Conservation (phyloP, 2,888 invertebrate genomes). For the Eupithecia centaureata region DNA sequence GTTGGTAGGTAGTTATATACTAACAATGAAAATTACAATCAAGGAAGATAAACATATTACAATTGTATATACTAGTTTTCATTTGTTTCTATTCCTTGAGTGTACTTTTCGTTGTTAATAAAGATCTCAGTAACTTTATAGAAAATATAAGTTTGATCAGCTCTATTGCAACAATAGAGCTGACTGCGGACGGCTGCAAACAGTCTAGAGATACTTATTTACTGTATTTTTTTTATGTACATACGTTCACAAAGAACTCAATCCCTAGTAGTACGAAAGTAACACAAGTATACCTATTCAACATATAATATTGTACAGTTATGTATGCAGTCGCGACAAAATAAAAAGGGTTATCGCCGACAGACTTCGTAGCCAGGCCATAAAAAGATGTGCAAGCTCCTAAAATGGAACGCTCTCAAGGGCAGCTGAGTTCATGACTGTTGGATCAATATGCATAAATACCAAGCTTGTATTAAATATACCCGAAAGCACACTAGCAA, state of each 20-base stretch:
- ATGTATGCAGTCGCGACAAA: slow-evolving; percentile 38
- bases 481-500: background rate
- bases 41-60: too few relatives aligned
- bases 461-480: slow-evolving; percentile 5
- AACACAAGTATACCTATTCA: slow-evolving; percentile 16
- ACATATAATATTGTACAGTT: slow-evolving; percentile 20
- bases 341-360: slow-evolving; percentile 51
- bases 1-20: too few relatives aligned
- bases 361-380: slow-evolving; percentile 42
- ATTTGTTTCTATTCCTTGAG: too few relatives aligned
- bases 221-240: too few relatives aligned
- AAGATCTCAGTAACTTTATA: too few relatives aligned
- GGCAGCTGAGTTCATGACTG: slow-evolving; percentile 38
- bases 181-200: too few relatives aligned
- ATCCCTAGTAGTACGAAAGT: slow-evolving; percentile 9
- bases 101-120: too few relatives aligned
- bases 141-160: too few relatives aligned
- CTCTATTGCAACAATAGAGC: too few relatives aligned
- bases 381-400: slow-evolving; percentile 57
- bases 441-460: slow-evolving; percentile 7
- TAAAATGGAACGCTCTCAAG: slow-evolving; percentile 58
- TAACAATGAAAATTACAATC: too few relatives aligned
- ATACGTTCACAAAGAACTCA: background rate
- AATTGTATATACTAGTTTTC: too few relatives aligned
- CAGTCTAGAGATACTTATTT: too few relatives aligned